phyloP scores from a whole-genome alignment of 2,888 invertebrate genomes.

The Notocelia uddmanniana region DNA sequence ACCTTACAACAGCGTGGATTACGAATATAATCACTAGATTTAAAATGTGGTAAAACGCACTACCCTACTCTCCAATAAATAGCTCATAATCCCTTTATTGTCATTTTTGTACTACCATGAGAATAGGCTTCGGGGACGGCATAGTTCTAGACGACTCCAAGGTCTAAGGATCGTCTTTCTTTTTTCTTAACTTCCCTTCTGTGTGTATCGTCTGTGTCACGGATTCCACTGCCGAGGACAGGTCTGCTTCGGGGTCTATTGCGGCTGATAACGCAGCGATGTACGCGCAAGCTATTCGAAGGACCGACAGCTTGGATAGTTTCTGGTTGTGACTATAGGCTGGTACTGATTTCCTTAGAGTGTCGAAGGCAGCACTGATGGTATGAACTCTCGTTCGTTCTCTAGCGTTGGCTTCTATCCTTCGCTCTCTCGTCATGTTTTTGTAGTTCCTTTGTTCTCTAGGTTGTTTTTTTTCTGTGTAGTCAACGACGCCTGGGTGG shows the following conservation, averaged over 20 bases:
- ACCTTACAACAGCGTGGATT: conserved; percentile 1
- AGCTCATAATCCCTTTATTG: conserved; percentile 43
- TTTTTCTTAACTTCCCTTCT: conserved; percentile 95
- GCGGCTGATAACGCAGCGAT: conserved; percentile 94
- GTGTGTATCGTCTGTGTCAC: conserved; percentile 97
- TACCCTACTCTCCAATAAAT: conserved; percentile 44
- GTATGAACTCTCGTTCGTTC: conserved; percentile 97
- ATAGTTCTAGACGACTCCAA: conserved; percentile 35
- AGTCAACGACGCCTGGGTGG: conserved; percentile 80
- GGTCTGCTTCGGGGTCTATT: conserved; percentile 88
- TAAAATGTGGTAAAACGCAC: conserved; percentile 42
- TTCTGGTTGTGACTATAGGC: conserved; percentile 97
- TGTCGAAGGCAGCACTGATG: conserved; percentile 98
- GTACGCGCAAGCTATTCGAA: conserved; percentile 97
- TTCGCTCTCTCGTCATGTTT: conserved; percentile 96
- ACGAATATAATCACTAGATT: conserved; percentile 28
- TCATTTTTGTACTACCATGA: conserved; percentile 74
- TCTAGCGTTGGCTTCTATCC: conserved; percentile 97
- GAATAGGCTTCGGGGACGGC: conserved; percentile 60
- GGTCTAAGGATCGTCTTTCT: conserved; percentile 89
- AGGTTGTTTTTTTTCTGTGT: conserved; percentile 64
- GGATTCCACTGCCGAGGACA: conserved; percentile 92
- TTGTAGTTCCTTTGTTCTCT: conserved; percentile 95
- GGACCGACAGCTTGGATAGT: conserved; percentile 95
- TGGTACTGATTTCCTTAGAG: conserved; percentile 93